These are phyloP conservation scores for Crotalus helleri DNA, from an alignment of 2,113 vertebrate species.

Conservation along the genomic window DNA sequence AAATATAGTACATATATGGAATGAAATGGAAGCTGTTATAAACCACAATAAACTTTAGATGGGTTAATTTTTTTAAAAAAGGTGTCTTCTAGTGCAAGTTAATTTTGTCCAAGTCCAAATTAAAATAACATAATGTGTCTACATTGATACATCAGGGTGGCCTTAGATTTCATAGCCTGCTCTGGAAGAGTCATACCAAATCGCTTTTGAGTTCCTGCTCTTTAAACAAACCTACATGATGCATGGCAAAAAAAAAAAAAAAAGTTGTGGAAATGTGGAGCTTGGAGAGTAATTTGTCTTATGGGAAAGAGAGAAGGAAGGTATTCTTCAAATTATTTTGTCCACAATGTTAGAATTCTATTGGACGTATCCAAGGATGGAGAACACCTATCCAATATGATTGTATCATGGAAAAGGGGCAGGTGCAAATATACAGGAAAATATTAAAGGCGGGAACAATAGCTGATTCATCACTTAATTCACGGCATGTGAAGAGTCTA, in stretches of 20 bases:
- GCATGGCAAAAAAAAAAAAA: neutral
- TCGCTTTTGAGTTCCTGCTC: neutral
- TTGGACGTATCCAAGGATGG: neutral
- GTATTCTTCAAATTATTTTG: neutral
- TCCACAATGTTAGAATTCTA: neutral
- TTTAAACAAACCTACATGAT: neutral
- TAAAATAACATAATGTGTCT: no score
- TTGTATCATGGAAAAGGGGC: constrained; percentile 41
- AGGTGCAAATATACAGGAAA: constrained; percentile 50
- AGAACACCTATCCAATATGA: neutral
- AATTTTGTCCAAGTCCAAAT: no score
- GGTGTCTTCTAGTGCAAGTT: no score
- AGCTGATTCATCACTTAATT: constrained; percentile 69
- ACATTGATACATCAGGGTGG: neutral
- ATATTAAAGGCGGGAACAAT: constrained; percentile 43
- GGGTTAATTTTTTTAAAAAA: no score
- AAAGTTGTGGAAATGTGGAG: neutral
- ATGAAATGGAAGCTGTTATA: no score
- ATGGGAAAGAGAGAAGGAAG: neutral
- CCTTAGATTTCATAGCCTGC: neutral
- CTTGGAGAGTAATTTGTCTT: neutral
- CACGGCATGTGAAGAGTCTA: constrained; percentile 66
- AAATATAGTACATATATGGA: no score
- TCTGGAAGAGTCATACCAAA: neutral
- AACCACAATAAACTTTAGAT: no score